Evolutionary conservation across 2,797 vertebrate species (phyloP), one percentile per base, ranked within the genome.

Genomic region (Decapterus maruadsi): DNA sequence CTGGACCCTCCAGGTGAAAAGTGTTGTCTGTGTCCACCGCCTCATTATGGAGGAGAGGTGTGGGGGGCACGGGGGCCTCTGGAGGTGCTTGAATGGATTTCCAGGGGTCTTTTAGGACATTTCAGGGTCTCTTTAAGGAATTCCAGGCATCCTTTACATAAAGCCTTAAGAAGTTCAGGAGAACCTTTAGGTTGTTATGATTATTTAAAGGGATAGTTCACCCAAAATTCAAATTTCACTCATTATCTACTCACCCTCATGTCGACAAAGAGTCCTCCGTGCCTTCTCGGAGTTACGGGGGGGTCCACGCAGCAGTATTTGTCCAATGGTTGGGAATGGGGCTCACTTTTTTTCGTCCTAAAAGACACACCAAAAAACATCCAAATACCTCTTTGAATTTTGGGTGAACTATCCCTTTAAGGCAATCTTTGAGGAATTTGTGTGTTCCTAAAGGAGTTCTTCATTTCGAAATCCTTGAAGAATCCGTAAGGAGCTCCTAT

Each of bases 1-100:
- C 64, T 2, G 50, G 75, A 83, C 62, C 83, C 77, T 90, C 85
- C 90, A 94, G 87, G 84, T 85, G 86, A 91, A 91, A 83, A 8
- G 85, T 86, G 80, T 87, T 85, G 86, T 89, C 87, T 78, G 83
- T 83, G 84, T 87, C 88, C 78, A 9, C 61, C 1, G 63, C 31
- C 45, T 73, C 72, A 40, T 79, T 42, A 54, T 16, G 53, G 34
- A 31, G 45, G 14, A 19, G 55, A 38, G 9, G 50, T 6, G 26
- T 13, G 34, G 36, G 56, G 38, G 38, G 45, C 7, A 13, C 4
- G 36, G 40, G 50, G 67, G 34, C 4, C 43, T 56, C 6, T 10
- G 22, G 20, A 51, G 77, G 66, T 62, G 62, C 72, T 54, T 75
- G 19, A 57, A 22, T 31, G 38, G n/a, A 67, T 50, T 81, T 85